Evolutionary conservation across 2,888 invertebrate species (phyloP).

Genomic region (Calephelis perditalis): DNA sequence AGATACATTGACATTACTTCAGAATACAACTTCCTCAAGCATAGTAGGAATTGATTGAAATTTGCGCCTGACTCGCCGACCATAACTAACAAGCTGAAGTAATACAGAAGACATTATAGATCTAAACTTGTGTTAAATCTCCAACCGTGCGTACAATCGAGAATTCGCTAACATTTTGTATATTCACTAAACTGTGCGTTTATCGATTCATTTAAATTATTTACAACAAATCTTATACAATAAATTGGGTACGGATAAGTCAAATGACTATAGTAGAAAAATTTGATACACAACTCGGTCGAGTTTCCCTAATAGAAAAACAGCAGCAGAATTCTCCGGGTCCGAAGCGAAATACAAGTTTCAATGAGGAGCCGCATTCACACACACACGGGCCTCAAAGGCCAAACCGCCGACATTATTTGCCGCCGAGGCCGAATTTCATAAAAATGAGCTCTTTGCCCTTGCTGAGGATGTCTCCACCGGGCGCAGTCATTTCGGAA

Average conservation of each 20-base stretch:
- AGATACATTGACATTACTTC: too few relatives aligned
- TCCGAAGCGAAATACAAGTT: conserved; percentile 23
- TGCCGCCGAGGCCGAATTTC: conserved; percentile 93
- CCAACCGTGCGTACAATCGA: conserved; percentile 63
- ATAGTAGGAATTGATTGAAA: too few relatives aligned
- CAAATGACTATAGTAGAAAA: conserved; percentile 50
- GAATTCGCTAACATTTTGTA: conserved; percentile 69
- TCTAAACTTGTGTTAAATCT: conserved; percentile 52
- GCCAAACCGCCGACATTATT: conserved; percentile 75
- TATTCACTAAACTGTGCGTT: conserved; percentile 77
- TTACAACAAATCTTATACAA: conserved; percentile 56
- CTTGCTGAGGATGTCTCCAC: conserved; percentile 93
- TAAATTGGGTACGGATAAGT: conserved; percentile 45
- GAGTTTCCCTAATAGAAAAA: conserved; percentile 32
- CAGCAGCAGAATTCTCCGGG: conserved; percentile 35
- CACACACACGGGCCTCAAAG: conserved; percentile 38
- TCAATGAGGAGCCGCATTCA: conserved; percentile 29
- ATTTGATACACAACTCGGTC: conserved; percentile 45
- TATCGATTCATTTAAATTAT: conserved; percentile 65
- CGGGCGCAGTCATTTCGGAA: conserved; percentile 92
- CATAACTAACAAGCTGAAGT: conserved; percentile 26
- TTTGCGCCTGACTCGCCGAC: not conserved
- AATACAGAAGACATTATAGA: conserved; percentile 58
- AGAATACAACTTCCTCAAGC: too few relatives aligned
- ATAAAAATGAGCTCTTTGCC: conserved; percentile 96